These are phyloP conservation scores for Noturus placidus DNA, from an alignment of 2,113 vertebrate species.

Conservation along the genomic window DNA sequence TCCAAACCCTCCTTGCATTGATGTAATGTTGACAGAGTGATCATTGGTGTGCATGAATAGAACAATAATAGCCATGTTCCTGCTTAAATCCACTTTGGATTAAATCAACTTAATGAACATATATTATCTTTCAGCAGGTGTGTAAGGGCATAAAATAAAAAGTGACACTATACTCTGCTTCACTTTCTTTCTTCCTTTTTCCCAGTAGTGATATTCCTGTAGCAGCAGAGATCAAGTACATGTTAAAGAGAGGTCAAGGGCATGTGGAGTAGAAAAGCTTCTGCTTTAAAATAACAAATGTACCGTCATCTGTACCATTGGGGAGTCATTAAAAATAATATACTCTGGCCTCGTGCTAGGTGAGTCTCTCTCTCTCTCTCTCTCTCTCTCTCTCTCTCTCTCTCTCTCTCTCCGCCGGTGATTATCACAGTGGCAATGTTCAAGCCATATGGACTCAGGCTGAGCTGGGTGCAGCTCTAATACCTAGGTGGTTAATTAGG, in stretches of 20 bases:
- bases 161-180: conserved; percentile 2
- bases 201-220: conserved; percentile 32
- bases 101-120: conserved; percentile 29
- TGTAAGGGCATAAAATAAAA: conserved; percentile 11
- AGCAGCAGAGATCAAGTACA: conserved; percentile 29
- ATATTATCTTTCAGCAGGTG: conserved; percentile 28
- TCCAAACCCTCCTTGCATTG: conserved; percentile 10
- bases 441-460: conserved; percentile 82
- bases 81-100: conserved; percentile 38
- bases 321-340: conserved; percentile 88
- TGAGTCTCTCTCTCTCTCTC: conserved; percentile 61
- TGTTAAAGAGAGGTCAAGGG: conserved; percentile 60
- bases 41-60: conserved; percentile 14
- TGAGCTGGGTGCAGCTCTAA: conserved; percentile 69
- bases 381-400: conserved; percentile 74
- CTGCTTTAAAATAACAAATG: conserved; percentile 74
- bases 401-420: conserved; percentile 75
- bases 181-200: conserved; percentile 8
- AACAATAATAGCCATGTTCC: conserved; percentile 27
- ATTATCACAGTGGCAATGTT: conserved; percentile 79
- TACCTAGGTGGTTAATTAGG: conserved; percentile 92
- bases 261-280: conserved; percentile 47
- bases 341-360: conserved; percentile 74
- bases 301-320: conserved; percentile 55
- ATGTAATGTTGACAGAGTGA: conserved; percentile 34